phyloP scores from a whole-genome alignment of 2,113 vertebrate species.

The Tupaia tana region DNA sequence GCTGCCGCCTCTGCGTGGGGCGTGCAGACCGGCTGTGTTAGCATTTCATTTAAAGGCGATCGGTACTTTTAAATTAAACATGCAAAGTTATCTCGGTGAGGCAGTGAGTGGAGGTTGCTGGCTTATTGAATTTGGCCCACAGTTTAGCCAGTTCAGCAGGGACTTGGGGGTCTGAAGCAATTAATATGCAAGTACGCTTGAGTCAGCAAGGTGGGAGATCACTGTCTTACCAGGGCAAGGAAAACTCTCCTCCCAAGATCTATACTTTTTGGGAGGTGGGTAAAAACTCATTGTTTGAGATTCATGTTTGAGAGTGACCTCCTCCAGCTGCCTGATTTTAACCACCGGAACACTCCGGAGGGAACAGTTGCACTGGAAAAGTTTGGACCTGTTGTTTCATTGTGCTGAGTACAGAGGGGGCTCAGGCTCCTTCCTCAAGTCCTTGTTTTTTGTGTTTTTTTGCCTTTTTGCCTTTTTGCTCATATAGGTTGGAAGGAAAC shows the following conservation, averaged over 20 bases:
- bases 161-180: constrained; percentile 74
- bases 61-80: constrained; percentile 84
- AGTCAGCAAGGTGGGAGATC: constrained; percentile 66
- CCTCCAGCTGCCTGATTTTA: constrained; percentile 42
- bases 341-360: background rate
- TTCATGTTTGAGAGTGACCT: constrained; percentile 2
- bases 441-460: background rate
- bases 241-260: constrained; percentile 26
- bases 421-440: background rate
- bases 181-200: constrained; percentile 71
- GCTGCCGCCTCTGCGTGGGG: background rate
- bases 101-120: constrained; percentile 76
- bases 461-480: background rate
- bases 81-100: constrained; percentile 84
- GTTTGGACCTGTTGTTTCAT: background rate
- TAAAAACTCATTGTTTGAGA: constrained; percentile 51
- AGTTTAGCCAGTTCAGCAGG: constrained; percentile 81
- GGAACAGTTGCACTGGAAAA: background rate
- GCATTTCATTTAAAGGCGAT: constrained; percentile 83
- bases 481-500: constrained; percentile 9
- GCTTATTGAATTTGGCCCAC: constrained; percentile 83
- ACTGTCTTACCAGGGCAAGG: constrained; percentile 63
- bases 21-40: constrained; percentile 64
- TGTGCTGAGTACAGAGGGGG: background rate
- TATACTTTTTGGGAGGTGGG: constrained; percentile 39